phyloP scores from a whole-genome alignment of 2,888 invertebrate genomes.

The Diarsia brunnea region DNA sequence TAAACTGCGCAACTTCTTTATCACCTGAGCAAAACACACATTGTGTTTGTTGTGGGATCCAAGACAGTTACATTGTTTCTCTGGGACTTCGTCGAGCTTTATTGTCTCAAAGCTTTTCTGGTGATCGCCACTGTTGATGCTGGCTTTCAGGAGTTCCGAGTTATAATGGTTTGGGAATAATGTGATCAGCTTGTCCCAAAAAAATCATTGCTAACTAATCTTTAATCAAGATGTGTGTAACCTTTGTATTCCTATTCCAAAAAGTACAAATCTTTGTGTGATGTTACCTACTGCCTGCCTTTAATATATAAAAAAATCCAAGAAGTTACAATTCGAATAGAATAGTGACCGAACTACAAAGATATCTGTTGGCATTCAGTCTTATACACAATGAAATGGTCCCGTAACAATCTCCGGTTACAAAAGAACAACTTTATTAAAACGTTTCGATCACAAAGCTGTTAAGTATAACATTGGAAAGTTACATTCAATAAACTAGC shows the following conservation, averaged over 20 bases:
- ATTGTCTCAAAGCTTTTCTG: too few relatives aligned
- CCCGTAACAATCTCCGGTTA: background rate
- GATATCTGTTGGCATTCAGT: background rate
- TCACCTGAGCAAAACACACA: too few relatives aligned
- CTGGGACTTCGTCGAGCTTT: too few relatives aligned
- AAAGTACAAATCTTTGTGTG: background rate
- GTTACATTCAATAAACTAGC: constrained; percentile 53
- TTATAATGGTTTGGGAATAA: too few relatives aligned
- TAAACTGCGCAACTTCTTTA: too few relatives aligned
- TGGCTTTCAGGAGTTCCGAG: too few relatives aligned
- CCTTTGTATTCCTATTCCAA: background rate
- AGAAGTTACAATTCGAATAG: background rate
- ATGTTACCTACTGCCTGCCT: background rate
- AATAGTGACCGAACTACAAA: background rate
- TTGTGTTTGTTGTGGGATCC: too few relatives aligned
- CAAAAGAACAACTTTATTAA: constrained; percentile 28
- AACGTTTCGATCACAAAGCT: constrained; percentile 52
- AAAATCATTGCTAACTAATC: background rate
- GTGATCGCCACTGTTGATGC: too few relatives aligned
- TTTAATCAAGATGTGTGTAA: background rate
- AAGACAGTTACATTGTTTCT: too few relatives aligned
- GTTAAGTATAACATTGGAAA: constrained; percentile 59
- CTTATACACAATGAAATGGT: constrained; percentile 2
- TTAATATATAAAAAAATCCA: background rate
- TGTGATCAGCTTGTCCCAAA: too few relatives aligned